These are phyloP conservation scores for Hemithea aestivaria DNA, from an alignment of 2,888 invertebrate genomes.

Conservation along the genomic window DNA sequence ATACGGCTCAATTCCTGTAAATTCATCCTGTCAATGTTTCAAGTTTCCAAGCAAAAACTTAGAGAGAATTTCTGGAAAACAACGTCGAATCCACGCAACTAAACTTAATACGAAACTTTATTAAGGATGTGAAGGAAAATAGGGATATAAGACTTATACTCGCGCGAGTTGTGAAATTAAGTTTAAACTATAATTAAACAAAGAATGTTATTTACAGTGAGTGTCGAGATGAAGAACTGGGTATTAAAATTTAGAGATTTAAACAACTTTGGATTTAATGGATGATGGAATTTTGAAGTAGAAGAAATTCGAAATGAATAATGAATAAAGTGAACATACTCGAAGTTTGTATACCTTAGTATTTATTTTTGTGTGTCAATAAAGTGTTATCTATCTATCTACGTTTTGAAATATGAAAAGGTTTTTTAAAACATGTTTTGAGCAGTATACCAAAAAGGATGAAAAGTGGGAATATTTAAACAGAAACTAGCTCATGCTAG, in stretches of 20 bases:
- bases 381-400: no score
- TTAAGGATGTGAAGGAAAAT: constrained; percentile 27
- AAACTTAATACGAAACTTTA: constrained; percentile 39
- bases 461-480: no score
- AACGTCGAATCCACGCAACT: constrained; percentile 27
- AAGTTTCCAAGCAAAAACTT: constrained; percentile 51
- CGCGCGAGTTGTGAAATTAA: neutral
- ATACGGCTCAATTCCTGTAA: constrained; percentile 37
- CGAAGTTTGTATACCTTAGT: no score
- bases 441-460: no score
- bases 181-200: constrained; percentile 28
- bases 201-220: constrained; percentile 29
- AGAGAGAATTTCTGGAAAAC: constrained; percentile 24
- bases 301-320: no score
- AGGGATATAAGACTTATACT: constrained; percentile 14
- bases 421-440: no score
- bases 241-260: neutral
- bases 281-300: no score
- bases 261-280: no score
- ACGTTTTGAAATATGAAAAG: no score
- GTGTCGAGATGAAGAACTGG: constrained; percentile 17
- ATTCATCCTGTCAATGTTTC: constrained; percentile 54
- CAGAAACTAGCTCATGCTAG: no score
- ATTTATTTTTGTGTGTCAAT: no score
- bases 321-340: no score